A percentile compares a stretch with the other conserved stretches of the same genome.
These are phyloP conservation scores for Eulemur rubriventer DNA, from an alignment of 2,797 vertebrate species.

Conservation along the genomic window DNA sequence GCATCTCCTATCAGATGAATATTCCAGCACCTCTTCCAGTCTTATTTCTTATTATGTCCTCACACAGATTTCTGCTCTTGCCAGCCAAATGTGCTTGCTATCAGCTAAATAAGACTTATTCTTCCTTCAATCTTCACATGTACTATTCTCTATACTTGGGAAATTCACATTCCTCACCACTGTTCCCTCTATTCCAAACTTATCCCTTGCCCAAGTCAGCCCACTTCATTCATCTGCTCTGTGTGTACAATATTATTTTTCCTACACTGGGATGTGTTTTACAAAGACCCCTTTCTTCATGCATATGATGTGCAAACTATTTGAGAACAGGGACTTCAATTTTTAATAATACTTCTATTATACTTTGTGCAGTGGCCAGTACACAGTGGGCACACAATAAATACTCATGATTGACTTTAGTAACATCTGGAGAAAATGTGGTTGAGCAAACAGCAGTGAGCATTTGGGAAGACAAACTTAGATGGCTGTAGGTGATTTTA, in stretches of 20 bases:
- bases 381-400: background rate
- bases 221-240: background rate
- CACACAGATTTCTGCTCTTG: background rate
- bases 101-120: conserved; percentile 9
- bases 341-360: background rate
- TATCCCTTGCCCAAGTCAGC: background rate
- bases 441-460: conserved; percentile 29
- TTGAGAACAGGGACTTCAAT: background rate
- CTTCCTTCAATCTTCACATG: background rate
- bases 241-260: background rate
- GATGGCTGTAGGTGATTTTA: conserved; percentile 55
- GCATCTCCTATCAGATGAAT: background rate
- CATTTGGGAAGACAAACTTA: conserved; percentile 32
- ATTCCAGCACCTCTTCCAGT: background rate
- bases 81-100: background rate
- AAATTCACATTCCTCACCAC: conserved; percentile 13
- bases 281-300: background rate
- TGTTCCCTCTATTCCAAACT: conserved; percentile 10
- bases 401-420: background rate
- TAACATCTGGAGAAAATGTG: conserved; percentile 24
- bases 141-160: background rate
- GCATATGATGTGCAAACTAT: background rate
- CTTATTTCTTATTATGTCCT: background rate
- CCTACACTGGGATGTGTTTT: background rate
- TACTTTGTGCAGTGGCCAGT: background rate